Conservation (phyloP, 2,888 invertebrate genomes). For the Luperina nickerlii region DNA sequence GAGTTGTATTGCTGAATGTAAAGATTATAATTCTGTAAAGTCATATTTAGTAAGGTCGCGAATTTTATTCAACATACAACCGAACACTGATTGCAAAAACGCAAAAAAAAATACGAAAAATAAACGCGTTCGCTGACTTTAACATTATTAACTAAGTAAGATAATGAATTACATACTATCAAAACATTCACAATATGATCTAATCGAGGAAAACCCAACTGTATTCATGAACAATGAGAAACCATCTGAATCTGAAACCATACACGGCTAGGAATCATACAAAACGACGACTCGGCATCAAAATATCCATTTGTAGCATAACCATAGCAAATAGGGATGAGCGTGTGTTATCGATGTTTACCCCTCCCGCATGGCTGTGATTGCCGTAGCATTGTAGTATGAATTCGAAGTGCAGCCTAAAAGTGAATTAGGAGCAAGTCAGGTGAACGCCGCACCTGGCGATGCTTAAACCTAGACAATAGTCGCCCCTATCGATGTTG, state of each 20-base stretch:
- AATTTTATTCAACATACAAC: too few species aligned
- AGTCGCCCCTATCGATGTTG: conserved; percentile 53
- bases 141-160: not conserved
- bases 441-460: conserved; percentile 70
- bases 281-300: conserved; percentile 41
- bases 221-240: conserved; percentile 26
- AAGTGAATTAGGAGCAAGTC: conserved; percentile 80
- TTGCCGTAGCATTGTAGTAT: conserved; percentile 66
- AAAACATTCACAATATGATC: not conserved
- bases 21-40: too few species aligned
- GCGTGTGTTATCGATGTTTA: conserved; percentile 65
- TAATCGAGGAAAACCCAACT: not conserved
- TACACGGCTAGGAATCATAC: conserved; percentile 18
- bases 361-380: conserved; percentile 67
- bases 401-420: conserved; percentile 68
- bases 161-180: too few species aligned
- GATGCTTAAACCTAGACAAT: conserved; percentile 64
- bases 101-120: too few species aligned
- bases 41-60: too few species aligned
- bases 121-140: not conserved
- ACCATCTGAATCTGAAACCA: conserved; percentile 6
- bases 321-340: conserved; percentile 63
- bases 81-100: too few species aligned
- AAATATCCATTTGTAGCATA: conserved; percentile 59
- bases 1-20: too few species aligned